phyloP scores from a whole-genome alignment of 2,113 vertebrate species.

The Thinocorus orbignyianus region DNA sequence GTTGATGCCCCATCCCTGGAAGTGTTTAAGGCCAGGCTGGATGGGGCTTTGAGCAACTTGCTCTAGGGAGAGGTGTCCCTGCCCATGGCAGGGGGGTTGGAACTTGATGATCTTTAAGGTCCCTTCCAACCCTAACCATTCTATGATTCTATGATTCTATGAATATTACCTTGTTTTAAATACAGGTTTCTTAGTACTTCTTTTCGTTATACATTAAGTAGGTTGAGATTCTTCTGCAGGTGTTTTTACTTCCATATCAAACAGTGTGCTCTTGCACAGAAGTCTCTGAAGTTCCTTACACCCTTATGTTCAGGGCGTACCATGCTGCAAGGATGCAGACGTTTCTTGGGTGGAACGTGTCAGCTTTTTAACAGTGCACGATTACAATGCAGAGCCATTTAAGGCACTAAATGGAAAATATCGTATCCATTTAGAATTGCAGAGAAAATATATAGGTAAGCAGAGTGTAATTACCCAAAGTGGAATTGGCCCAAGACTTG shows the following conservation, averaged over 20 bases:
- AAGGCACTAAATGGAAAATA: conserved; percentile 67
- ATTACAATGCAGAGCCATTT: conserved; percentile 46
- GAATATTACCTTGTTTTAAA: background rate
- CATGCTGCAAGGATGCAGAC: background rate
- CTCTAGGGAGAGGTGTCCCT: no score
- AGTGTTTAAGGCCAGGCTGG: no score
- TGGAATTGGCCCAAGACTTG: conserved; percentile 58
- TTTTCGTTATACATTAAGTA: background rate
- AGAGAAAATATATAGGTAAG: conserved; percentile 67
- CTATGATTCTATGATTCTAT: no score
- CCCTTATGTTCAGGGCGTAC: accelerated
- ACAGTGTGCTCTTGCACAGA: background rate
- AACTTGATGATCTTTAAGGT: no score
- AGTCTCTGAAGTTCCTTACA: background rate
- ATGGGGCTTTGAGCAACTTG: no score
- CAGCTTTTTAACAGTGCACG: conserved; percentile 23
- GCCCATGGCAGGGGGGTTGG: no score
- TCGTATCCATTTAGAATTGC: conserved; percentile 58
- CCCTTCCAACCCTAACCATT: no score
- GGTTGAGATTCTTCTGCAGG: background rate
- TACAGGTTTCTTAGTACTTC: background rate
- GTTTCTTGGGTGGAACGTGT: background rate
- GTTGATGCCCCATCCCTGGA: no score
- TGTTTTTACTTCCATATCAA: background rate
- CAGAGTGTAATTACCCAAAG: conserved; percentile 65